A percentile compares a stretch with the other conserved stretches of the same genome.
Conservation (phyloP, 2,888 invertebrate species). For the Saturnia japonica region DNA sequence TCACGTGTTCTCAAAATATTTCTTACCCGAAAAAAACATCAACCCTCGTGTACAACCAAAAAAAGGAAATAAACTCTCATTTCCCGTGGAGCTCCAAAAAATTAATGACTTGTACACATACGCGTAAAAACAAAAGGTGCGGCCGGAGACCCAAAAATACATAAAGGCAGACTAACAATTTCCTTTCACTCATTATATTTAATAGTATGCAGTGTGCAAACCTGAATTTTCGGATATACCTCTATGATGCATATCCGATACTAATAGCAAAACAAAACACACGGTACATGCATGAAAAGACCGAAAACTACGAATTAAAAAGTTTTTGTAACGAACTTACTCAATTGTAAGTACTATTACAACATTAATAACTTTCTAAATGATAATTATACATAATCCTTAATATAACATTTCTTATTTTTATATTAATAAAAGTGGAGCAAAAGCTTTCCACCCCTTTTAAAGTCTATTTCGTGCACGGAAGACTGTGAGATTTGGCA, state of each 20-base stretch:
- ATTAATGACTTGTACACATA: conserved; percentile 72
- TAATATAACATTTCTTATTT: too few relatives aligned
- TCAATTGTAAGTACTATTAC: too few relatives aligned
- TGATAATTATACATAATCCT: too few relatives aligned
- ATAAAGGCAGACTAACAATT: conserved; percentile 66
- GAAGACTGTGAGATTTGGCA: too few relatives aligned
- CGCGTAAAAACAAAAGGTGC: conserved; percentile 64
- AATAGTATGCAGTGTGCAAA: conserved; percentile 42
- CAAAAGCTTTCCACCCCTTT: too few relatives aligned
- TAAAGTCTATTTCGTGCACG: too few relatives aligned
- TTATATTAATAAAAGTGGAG: too few relatives aligned
- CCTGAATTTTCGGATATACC: conserved; percentile 39
- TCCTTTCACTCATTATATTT: conserved; percentile 66
- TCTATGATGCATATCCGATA: not conserved
- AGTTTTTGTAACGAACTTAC: too few relatives aligned
- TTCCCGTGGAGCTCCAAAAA: conserved; percentile 63
- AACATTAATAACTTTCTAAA: too few relatives aligned
- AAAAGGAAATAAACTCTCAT: conserved; percentile 47
- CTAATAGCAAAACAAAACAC: not conserved
- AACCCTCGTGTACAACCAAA: conserved; percentile 9
- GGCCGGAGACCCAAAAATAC: conserved; percentile 63
- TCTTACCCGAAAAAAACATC: not conserved
- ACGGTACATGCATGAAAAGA: too few relatives aligned
- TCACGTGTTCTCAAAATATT: conserved; percentile 1
- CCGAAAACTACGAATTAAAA: too few relatives aligned